These are phyloP conservation scores for Drosophila tripunctata DNA, from an alignment of 2,888 invertebrate species.

Conservation along the genomic window DNA sequence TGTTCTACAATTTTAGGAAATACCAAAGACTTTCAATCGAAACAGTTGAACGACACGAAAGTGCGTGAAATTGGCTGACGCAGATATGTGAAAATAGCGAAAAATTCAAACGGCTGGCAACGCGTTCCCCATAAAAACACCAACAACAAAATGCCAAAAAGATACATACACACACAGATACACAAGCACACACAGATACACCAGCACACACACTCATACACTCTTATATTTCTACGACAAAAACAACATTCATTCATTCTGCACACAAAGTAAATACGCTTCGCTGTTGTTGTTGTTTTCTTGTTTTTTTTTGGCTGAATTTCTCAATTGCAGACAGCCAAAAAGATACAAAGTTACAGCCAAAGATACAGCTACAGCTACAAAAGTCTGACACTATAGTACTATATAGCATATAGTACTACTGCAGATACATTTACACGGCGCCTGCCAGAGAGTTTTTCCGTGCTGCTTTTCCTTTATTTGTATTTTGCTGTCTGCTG, in stretches of 20 bases:
- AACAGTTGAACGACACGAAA: slow-evolving; percentile 69
- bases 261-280: slow-evolving; percentile 53
- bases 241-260: slow-evolving; percentile 67
- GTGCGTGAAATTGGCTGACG: slow-evolving; percentile 55
- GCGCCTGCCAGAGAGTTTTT: slow-evolving; percentile 16
- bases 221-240: slow-evolving; percentile 31
- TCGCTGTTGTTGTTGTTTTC: slow-evolving; percentile 37
- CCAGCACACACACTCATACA: slow-evolving; percentile 40
- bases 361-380: neutral
- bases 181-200: slow-evolving; percentile 26
- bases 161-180: slow-evolving; percentile 23
- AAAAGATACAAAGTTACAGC: slow-evolving; percentile 16
- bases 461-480: neutral
- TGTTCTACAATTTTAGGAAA: slow-evolving; percentile 46
- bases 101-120: slow-evolving; percentile 80
- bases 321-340: slow-evolving; percentile 55
- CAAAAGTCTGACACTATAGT: too few relatives aligned
- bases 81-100: slow-evolving; percentile 71
- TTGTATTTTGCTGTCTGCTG: slow-evolving; percentile 2
- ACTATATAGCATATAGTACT: too few relatives aligned
- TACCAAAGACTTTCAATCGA: slow-evolving; percentile 63
- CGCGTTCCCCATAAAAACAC: slow-evolving; percentile 32
- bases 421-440: slow-evolving; percentile 14
- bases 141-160: slow-evolving; percentile 42
- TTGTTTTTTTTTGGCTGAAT: too few relatives aligned